These are phyloP conservation scores for Notarius quadriscutis DNA, from an alignment of 2,113 vertebrate genomes.

Conservation along the genomic window DNA sequence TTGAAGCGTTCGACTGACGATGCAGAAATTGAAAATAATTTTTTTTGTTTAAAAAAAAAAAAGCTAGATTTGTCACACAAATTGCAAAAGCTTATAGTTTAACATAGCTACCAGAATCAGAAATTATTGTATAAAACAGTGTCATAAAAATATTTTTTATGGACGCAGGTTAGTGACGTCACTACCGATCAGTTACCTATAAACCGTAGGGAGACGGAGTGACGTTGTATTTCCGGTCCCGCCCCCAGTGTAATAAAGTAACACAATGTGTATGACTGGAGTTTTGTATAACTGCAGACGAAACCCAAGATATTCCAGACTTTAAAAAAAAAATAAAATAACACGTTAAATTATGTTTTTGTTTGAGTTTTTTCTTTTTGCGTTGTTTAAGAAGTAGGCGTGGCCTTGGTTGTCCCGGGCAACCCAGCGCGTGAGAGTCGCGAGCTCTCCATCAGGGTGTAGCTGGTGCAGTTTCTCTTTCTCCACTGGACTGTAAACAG, in stretches of 20 bases:
- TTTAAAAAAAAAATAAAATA: too few species aligned
- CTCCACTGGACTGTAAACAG: not conserved
- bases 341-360: not conserved
- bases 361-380: not conserved
- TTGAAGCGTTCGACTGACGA: too few species aligned
- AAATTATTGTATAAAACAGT: not conserved
- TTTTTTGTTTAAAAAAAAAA: too few species aligned
- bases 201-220: not conserved
- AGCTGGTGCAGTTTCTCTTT: not conserved
- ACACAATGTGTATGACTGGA: not conserved
- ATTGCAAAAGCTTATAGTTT: not conserved
- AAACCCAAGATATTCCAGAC: not conserved
- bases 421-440: not conserved
- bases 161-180: not conserved
- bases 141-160: not conserved
- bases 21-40: too few species aligned
- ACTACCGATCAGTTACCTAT: constrained; percentile 7
- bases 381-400: constrained; percentile 11
- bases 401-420: not conserved
- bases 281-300: not conserved
- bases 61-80: too few species aligned
- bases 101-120: not conserved
- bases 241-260: not conserved
- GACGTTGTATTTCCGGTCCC: not conserved
- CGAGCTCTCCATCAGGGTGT: not conserved